Evolutionary conservation across 2,888 invertebrate species (phyloP).

Genomic region (Epinotia nisella): DNA sequence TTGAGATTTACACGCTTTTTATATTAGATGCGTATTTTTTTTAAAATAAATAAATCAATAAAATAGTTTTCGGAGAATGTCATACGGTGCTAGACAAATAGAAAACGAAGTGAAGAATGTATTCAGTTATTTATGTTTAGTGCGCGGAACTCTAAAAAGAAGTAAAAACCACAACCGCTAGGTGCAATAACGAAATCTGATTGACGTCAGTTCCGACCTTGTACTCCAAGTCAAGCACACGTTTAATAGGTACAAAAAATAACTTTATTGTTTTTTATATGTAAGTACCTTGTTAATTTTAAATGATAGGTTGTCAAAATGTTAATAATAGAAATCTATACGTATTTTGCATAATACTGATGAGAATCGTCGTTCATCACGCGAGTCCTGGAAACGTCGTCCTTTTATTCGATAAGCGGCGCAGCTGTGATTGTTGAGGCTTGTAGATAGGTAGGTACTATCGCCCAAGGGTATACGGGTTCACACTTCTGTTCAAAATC

Average conservation of each 20-base stretch:
- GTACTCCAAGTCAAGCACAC: slow-evolving; percentile 58
- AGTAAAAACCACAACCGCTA: slow-evolving; percentile 46
- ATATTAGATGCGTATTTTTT: too few relatives aligned
- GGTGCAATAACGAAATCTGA: slow-evolving; percentile 54
- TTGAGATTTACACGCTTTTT: too few relatives aligned
- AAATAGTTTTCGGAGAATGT: too few relatives aligned
- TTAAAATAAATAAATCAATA: too few relatives aligned
- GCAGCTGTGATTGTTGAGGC: background rate
- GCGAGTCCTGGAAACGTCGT: background rate
- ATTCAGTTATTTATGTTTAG: background rate
- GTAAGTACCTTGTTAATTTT: slow-evolving; percentile 24
- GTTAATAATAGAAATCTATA: too few relatives aligned
- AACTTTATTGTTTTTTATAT: slow-evolving; percentile 35
- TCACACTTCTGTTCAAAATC: too few relatives aligned
- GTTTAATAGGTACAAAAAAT: slow-evolving; percentile 46
- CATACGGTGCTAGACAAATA: too few relatives aligned
- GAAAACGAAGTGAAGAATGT: background rate
- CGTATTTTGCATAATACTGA: slow-evolving; percentile 8
- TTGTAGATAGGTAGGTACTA: background rate
- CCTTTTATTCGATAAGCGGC: slow-evolving; percentile 1
- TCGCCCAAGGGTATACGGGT: too few relatives aligned
- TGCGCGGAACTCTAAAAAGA: slow-evolving; percentile 42
- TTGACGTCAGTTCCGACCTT: slow-evolving; percentile 70
- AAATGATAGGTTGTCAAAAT: slow-evolving; percentile 16
- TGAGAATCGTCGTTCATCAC: background rate